Percentiles rank a stretch among this genome's conserved stretches.
Evolutionary conservation across 2,797 vertebrate genomes (phyloP).

Genomic region (Melanotaenia nigrans): DNA sequence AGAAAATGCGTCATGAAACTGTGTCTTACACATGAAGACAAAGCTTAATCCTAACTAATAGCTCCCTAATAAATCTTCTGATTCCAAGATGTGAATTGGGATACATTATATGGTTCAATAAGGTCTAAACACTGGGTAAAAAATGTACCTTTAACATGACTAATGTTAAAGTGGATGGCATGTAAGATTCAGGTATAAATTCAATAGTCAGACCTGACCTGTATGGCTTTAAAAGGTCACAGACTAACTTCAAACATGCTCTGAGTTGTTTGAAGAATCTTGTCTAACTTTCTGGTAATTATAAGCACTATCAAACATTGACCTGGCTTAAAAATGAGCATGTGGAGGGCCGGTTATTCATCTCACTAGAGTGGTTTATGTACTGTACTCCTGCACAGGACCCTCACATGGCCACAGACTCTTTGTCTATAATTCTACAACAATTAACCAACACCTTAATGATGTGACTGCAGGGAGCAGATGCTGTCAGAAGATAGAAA

Average conservation of each 20-base stretch:
- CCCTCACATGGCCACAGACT: neutral
- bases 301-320: neutral
- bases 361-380: neutral
- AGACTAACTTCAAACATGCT: too few relatives aligned
- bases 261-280: neutral
- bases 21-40: neutral
- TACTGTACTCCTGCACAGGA: neutral
- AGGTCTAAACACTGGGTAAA: neutral
- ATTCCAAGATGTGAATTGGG: too few relatives aligned
- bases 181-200: neutral
- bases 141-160: neutral
- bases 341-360: neutral
- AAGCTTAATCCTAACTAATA: too few relatives aligned
- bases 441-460: neutral
- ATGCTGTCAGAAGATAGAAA: neutral
- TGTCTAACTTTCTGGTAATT: slow-evolving; percentile 1
- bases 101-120: too few relatives aligned
- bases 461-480: neutral
- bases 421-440: neutral
- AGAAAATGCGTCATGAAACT: neutral
- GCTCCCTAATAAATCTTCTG: too few relatives aligned
- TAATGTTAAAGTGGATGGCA: neutral
- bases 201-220: neutral
- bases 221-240: neutral
- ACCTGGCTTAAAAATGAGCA: slow-evolving; percentile 1